Conservation (phyloP, 1,140 invertebrate species). For the Diuraphis noxia region DNA sequence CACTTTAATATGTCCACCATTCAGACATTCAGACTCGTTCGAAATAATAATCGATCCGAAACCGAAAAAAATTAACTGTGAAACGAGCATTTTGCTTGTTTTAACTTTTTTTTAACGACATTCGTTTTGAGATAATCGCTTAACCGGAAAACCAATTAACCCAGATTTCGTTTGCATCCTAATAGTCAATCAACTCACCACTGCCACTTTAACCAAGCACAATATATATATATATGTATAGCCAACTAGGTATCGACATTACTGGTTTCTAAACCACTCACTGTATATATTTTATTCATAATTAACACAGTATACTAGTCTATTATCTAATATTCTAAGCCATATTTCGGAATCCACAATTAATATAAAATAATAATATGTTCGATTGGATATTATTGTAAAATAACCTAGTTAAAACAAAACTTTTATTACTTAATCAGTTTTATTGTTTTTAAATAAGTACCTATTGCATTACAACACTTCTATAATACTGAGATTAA, state of each 20-base stretch:
- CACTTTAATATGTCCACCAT: background rate
- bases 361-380: background rate
- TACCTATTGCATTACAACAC: background rate
- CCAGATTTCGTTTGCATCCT: conserved; percentile 22
- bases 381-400: background rate
- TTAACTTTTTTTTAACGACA: background rate
- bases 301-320: background rate
- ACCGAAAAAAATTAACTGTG: background rate
- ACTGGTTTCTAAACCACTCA: background rate
- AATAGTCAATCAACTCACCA: conserved; percentile 9
- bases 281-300: background rate
- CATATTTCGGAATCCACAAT: background rate
- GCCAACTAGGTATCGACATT: background rate
- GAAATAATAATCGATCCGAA: conserved; percentile 32
- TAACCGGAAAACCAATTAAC: conserved; percentile 52
- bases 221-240: background rate
- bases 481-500: background rate
- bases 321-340: background rate
- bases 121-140: conserved; percentile 33
- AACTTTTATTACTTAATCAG: background rate
- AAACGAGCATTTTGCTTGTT: background rate
- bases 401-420: background rate
- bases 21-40: background rate
- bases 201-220: background rate
- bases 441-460: background rate